These are phyloP conservation scores for Nomia melanderi DNA, from an alignment of 1,140 invertebrate genomes.

Conservation along the genomic window DNA sequence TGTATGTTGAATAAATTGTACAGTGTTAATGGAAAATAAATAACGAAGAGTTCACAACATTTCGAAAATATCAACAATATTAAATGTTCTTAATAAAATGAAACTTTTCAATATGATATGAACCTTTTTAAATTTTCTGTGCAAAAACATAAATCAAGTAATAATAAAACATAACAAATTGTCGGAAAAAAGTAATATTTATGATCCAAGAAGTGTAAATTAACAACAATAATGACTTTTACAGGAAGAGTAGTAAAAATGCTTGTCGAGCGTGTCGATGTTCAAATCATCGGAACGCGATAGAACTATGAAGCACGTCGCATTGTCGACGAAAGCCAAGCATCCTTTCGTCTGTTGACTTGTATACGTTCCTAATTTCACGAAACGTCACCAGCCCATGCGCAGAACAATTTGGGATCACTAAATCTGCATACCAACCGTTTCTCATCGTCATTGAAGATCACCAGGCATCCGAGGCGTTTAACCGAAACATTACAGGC, in stretches of 20 bases:
- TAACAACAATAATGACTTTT: background rate
- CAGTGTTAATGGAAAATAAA: too few species aligned
- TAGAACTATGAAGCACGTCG: background rate
- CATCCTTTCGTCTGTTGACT: conserved; percentile 3
- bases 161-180: too few species aligned
- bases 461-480: conserved; percentile 8
- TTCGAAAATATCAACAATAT: too few species aligned
- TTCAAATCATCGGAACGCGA: background rate
- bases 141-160: too few species aligned
- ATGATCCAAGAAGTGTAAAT: too few species aligned
- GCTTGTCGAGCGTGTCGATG: background rate
- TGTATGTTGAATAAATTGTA: too few species aligned
- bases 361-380: conserved; percentile 35
- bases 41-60: too few species aligned
- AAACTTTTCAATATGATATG: too few species aligned
- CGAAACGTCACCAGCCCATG: conserved; percentile 19
- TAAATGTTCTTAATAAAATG: too few species aligned
- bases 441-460: conserved; percentile 25
- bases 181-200: too few species aligned
- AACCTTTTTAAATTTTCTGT: too few species aligned
- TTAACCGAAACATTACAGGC: background rate
- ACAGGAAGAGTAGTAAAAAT: background rate
- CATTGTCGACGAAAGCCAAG: conserved; percentile 23
- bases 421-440: conserved; percentile 28
- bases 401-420: conserved; percentile 28